Base-by-base conservation (phyloP, 1,140 invertebrate genomes). In the Pogonognathellus flavescens region DNA sequence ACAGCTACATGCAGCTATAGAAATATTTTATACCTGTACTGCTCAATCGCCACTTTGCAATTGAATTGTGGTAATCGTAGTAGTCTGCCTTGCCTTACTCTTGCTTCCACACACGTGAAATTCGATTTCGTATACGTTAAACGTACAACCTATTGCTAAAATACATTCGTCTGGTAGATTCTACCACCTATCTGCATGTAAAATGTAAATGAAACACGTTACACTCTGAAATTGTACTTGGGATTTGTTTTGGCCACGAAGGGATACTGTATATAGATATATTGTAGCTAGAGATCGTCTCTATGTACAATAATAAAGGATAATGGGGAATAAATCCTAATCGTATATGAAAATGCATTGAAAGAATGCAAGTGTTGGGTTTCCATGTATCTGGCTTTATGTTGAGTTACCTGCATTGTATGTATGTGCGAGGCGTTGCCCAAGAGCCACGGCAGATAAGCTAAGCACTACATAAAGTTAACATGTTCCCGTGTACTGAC, bases 351-450 rank as follows among this genome's bases (percentile, higher is more conserved):
- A 66, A 66, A 66, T 31, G 22, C 62, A 66, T 66, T 22, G 62
- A 66, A 66, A 66, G 62, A 66, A 66, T 66, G 62, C 14, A 25
- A 66, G 11, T 60, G 0, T 22, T 60, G 59, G 62, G 18, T 66
- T 25, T 10, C 8, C 62, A 55, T 55, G 53, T 55, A 16, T 14
- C 53, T 55, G n/a, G n/a, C 53, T 55, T 55, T 55, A 55, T 55
- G 53, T 55, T 2, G 2, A 55, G 11, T 14, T 55, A 55, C 53
- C 53, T 55, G 16, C 16, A 14, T 55, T 55, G 53, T 55, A 55
- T 55, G 18, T 60, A 10, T 80, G 76, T 14, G 22, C 10, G 59
- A 83, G 82, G 82, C 82, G 82, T 83, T 83, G 82, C 59, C 82
- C 80, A 59, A 16, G 25, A 76, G 70, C 14, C 13, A 76, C 8